These are phyloP conservation scores for Drosophila imparisetae DNA, from an alignment of 2,888 invertebrate species.

Conservation along the genomic window DNA sequence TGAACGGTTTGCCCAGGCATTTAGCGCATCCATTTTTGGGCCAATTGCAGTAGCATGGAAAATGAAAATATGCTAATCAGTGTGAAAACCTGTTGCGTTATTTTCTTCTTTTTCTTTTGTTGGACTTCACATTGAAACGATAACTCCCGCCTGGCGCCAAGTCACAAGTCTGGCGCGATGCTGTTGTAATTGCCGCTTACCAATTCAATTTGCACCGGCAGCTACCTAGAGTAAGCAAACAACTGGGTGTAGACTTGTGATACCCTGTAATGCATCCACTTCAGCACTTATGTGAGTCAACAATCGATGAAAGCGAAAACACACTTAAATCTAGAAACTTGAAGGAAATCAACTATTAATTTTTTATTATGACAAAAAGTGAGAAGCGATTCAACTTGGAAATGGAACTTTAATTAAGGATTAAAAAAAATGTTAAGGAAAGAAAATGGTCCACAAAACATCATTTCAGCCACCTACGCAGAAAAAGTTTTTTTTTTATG, in stretches of 20 bases:
- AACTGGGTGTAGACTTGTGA: constrained; percentile 1
- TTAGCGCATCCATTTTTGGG: constrained; percentile 43
- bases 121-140: constrained; percentile 14
- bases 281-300: not conserved
- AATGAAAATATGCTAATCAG: constrained; percentile 50
- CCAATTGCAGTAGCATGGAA: constrained; percentile 45
- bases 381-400: too few species aligned
- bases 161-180: constrained; percentile 1
- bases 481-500: not conserved
- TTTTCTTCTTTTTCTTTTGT: not conserved
- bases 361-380: not conserved
- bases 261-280: constrained; percentile 13
- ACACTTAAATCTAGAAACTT: not conserved
- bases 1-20: constrained; percentile 35
- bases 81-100: constrained; percentile 41
- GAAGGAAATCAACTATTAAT: not conserved
- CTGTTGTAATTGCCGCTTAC: constrained; percentile 32
- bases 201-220: constrained; percentile 24
- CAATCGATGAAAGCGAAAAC: not conserved
- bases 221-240: constrained; percentile 1
- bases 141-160: not conserved
- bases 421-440: not conserved
- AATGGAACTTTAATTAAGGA: not conserved
- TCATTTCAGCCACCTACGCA: not conserved
- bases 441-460: not conserved